Base-by-base conservation (phyloP, 2,113 vertebrate species). In the Rhodinocichla rosea region DNA sequence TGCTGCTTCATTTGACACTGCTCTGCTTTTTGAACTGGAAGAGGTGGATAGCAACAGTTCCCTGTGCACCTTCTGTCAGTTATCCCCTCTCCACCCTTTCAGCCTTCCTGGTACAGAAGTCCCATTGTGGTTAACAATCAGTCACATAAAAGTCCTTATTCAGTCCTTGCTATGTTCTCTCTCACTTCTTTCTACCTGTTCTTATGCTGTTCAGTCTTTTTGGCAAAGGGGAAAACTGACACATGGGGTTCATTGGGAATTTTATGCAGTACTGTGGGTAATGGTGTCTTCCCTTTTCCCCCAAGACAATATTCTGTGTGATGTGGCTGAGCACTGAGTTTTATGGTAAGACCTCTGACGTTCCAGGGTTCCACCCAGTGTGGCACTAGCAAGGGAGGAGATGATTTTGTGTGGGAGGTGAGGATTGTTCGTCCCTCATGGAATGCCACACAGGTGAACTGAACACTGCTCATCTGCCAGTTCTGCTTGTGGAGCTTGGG, bases 331-430 rank as follows among this genome's bases (percentile, higher is more conserved):
- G 49, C 53, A 5, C 21, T 42, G 42, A 30, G 40, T 21, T 69
- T 69, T 30, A 2, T 28, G 50, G 10, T 24, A 20, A 24, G 23
- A 49, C 4, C 37, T 47, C 23, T 49, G 26, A 3, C 8, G 7
- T 19, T 24, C 7, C n/a, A 35, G 37, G 6, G 9, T 77, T 80
- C 78, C 17, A 2, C 28, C 77, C 20, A 1, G 7, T 33, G 60
- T 42, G 39, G 17, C 52, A 22, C 20, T 8, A 35, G 52, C 30
- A 44, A 47, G n/a, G 74, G 33, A 59, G 73, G 33, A 55, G 64
- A 10, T 1, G 0, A 1, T 53, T 70, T 45, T 52, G 5, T 56
- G 1, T n/a, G 22, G 12, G 69, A 67, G 52, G 1, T 39, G n/a
- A 35, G 65, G n/a, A 8, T 64, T 68, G 33, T 59, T 73, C 32